Conservation (phyloP, 2,888 invertebrate genomes). For the Silvanus unidentatus region DNA sequence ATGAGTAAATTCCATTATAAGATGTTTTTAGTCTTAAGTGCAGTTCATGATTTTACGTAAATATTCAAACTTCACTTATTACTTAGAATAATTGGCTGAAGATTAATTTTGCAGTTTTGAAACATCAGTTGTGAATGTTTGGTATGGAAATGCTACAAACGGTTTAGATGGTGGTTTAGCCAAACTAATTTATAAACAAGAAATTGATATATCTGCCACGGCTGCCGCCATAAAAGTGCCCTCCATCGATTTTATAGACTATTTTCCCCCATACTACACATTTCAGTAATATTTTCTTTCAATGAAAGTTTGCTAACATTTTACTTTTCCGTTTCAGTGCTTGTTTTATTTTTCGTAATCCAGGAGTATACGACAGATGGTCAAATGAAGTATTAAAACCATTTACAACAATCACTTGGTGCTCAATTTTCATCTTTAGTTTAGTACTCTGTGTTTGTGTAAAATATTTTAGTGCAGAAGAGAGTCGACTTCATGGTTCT, state of each 20-base stretch:
- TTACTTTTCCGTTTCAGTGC: background rate
- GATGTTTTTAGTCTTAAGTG: background rate
- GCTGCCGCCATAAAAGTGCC: background rate
- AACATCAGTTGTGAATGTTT: too few relatives aligned
- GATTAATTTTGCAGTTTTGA: background rate
- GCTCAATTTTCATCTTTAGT: background rate
- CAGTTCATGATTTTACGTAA: background rate
- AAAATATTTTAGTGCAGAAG: background rate
- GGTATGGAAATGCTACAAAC: background rate
- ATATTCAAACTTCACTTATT: background rate
- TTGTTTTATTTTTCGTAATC: conserved; percentile 1
- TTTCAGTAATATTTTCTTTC: too few relatives aligned
- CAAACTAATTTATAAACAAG: background rate
- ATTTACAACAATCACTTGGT: background rate
- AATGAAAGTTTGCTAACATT: background rate
- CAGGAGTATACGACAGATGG: background rate
- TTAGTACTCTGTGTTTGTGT: background rate
- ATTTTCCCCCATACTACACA: too few relatives aligned
- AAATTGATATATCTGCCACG: background rate
- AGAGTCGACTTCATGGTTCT: background rate
- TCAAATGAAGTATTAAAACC: background rate
- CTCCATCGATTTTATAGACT: background rate
- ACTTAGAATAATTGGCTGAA: background rate
- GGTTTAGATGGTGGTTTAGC: background rate
- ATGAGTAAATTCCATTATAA: background rate